Base-by-base conservation (phyloP, 1,140 invertebrate species). In the Orussus abietinus region DNA sequence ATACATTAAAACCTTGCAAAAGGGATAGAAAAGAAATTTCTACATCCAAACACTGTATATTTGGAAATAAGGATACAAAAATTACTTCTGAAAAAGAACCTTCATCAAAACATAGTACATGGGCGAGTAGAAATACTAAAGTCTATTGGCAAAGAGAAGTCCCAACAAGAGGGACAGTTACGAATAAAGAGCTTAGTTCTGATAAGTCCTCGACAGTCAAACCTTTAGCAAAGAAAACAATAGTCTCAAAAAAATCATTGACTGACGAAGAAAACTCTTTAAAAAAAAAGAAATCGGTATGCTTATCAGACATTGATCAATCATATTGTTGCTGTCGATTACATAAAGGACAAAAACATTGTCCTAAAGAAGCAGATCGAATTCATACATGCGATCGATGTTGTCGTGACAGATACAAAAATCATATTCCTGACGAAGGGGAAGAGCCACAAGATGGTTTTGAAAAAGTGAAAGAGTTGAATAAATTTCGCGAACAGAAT, bases 401-500 rank as follows among this genome's bases (percentile, higher is more conserved):
- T 25, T 6, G 22, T 25, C 22, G 6, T 25, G 6, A 25, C 6
- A 25, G 22, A 25, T 6, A n/a, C 6, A 6, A 7, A 25, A 25
- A 7, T 25, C 22, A 25, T 7, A 25, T 25, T 25, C 6, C n/a
- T 25, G 22, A 25, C n/a, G n/a, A 25, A 7, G 22, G n/a, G 6
- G 6, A n/a, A 7, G 22, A 25, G n/a, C 6, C 6, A 7, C 6
- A 25, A 7, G 22, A 25, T 25, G 22, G n/a, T 25, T n/a, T 25
- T 25, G n/a, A 25, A 25, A 19, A 36, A 29, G 18, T 62, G 1
- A 31, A 33, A 6, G 45, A 60, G 4, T 10, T 68, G 10, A 49
- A 35, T 4, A 58, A 53, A 44, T 71, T 64, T 42, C 62, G 68
- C 1, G 51, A 64, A 5, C 46, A 64, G 20, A 67, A 71, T 45